Base-by-base conservation (phyloP, 35 echinoderm and acorn worm genomes). In the Strongylocentrotus purpuratus region DNA sequence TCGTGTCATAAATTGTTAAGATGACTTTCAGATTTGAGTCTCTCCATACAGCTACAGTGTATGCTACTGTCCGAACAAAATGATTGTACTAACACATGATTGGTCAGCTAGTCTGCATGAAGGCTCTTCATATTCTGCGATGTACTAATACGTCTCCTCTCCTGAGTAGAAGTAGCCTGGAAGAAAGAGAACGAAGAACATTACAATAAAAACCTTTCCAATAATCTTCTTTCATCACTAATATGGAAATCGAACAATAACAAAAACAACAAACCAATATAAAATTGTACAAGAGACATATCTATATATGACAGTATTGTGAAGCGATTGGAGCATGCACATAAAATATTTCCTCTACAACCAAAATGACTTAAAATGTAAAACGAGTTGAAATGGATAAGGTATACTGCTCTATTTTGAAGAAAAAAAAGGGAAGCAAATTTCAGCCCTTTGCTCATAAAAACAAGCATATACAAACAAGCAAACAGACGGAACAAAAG, bases 91-190 rank as follows among this genome's bases (percentile, higher is more conserved):
- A n/a, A n/a, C 65, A 78, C 65, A 22, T 59, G 6, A 59, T 28
- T 78, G 22, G 25, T 78, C 65, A 89, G 33, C 90, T 90, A 95
- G 88, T 95, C 95, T 92, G 95, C 46, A 85, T 95, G 95, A 90
- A 95, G 88, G 88, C 52, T 95, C 35, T 95, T 95, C 95, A 95
- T 95, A 22, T 91, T 78, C 32, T 95, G 95, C 22, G 95, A 58
- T 45, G 95, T 92, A 90, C 47, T 91, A 31, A 85, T 7, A 15
- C 95, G 95, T 70, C 95, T 88, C 28, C 90, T 92, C 88, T 95
- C 95, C 22, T 88, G 48, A 25, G 91, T 50, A 7, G 91, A 93
- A 15, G 91, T 93, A 46, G 91, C 20, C 91, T 93, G 91, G 45
- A 93, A 58, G 48, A 12, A 31, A 60, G 20, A 87, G 47, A 89